Conservation (phyloP, 1,140 invertebrate genomes). For the Ylistrum balloti region DNA sequence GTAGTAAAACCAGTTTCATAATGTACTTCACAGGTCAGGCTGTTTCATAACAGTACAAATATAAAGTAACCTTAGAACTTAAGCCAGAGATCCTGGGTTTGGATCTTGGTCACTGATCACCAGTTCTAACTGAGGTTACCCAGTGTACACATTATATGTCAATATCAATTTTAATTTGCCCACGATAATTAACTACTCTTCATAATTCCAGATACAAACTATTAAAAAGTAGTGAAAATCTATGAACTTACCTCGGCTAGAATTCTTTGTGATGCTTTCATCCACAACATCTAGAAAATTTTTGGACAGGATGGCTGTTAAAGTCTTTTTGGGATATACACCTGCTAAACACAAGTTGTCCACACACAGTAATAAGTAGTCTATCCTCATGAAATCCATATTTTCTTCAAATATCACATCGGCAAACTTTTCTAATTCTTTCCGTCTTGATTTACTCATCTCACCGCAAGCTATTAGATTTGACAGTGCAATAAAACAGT, state of each 20-base stretch:
- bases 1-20: no score
- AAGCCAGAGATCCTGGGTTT: no score
- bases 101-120: no score
- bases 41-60: no score
- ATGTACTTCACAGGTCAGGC: no score
- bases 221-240: neutral
- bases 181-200: no score
- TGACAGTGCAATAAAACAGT: neutral
- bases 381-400: neutral
- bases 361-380: neutral
- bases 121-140: no score
- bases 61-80: no score
- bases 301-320: neutral
- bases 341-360: constrained; percentile 15
- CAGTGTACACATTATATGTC: no score
- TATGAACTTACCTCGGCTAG: neutral
- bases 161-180: no score
- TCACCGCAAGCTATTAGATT: neutral
- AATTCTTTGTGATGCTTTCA: neutral
- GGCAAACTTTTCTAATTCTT: neutral
- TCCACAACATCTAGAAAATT: neutral
- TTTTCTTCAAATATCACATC: neutral
- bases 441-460: neutral
- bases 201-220: no score
- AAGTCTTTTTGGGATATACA: neutral